A percentile compares a stretch with the other conserved stretches of the same genome.
Evolutionary conservation across 2,888 invertebrate genomes (phyloP).

Genomic region (Leptinotarsa haldemani): DNA sequence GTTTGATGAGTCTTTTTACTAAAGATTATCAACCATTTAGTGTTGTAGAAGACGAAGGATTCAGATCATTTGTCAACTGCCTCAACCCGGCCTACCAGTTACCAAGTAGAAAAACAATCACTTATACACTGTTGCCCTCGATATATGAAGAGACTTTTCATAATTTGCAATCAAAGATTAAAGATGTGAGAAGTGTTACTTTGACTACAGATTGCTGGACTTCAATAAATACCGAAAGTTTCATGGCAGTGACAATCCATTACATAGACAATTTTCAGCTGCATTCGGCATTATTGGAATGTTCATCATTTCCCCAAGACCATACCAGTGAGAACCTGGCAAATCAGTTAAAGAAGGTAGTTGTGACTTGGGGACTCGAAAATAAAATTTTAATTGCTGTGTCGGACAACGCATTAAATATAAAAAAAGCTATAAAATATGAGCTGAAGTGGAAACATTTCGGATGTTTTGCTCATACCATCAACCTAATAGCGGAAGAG

Average conservation of each 20-base stretch:
- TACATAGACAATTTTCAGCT: constrained; percentile 49
- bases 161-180: constrained; percentile 20
- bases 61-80: constrained; percentile 23
- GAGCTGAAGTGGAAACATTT: constrained; percentile 44
- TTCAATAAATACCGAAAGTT: constrained; percentile 51
- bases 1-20: constrained; percentile 22
- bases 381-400: constrained; percentile 46
- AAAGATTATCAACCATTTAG: constrained; percentile 24
- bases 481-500: constrained; percentile 42
- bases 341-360: constrained; percentile 39
- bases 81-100: constrained; percentile 34
- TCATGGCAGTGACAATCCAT: constrained; percentile 50
- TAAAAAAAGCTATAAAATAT: constrained; percentile 43
- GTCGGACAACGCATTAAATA: constrained; percentile 50
- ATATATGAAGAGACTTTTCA: constrained; percentile 31
- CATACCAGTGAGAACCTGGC: constrained; percentile 52
- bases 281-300: constrained; percentile 49
- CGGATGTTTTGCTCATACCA: constrained; percentile 48
- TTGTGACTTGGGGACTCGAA: constrained; percentile 45
- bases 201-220: constrained; percentile 56
- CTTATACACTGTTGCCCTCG: constrained; percentile 28
- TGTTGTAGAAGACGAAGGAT: constrained; percentile 28
- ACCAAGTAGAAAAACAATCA: constrained; percentile 32
- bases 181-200: constrained; percentile 40
- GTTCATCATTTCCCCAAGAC: constrained; percentile 36